phyloP scores from a whole-genome alignment of 2,113 vertebrate species.

The Eupsittula cactorum region DNA sequence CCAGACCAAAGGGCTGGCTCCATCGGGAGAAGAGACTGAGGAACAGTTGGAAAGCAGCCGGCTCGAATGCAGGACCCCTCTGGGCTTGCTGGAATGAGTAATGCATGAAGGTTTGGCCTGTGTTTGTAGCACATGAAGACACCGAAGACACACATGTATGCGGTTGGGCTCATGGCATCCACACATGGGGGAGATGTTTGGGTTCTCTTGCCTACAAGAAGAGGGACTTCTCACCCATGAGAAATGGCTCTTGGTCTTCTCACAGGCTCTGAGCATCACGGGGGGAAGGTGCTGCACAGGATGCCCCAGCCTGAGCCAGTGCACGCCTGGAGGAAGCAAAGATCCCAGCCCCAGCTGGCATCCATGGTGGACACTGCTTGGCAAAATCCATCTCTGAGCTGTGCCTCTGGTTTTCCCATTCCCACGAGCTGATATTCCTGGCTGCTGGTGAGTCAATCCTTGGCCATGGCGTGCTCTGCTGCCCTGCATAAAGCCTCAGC shows the following conservation, averaged over 20 bases:
- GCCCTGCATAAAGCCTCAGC: background rate
- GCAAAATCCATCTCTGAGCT: background rate
- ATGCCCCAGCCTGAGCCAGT: background rate
- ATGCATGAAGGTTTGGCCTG: background rate
- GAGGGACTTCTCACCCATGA: background rate
- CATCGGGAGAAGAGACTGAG: background rate
- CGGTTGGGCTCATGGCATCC: background rate
- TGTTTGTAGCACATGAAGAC: background rate
- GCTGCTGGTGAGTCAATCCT: background rate
- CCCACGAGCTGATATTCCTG: background rate
- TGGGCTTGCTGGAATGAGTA: fast-evolving
- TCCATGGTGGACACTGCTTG: fast-evolving
- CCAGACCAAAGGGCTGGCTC: fast-evolving
- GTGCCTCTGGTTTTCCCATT: background rate
- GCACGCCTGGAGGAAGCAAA: background rate
- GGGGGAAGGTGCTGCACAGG: background rate
- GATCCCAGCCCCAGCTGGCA: fast-evolving
- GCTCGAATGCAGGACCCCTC: background rate
- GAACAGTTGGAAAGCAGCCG: background rate
- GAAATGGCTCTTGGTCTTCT: background rate
- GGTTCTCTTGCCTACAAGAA: background rate
- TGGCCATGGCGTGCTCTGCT: background rate
- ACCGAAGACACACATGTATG: fast-evolving
- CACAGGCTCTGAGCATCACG: background rate
- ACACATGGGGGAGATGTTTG: fast-evolving